Conservation (phyloP, 64 coral and sea anemone species). For the Porites australiensis region DNA sequence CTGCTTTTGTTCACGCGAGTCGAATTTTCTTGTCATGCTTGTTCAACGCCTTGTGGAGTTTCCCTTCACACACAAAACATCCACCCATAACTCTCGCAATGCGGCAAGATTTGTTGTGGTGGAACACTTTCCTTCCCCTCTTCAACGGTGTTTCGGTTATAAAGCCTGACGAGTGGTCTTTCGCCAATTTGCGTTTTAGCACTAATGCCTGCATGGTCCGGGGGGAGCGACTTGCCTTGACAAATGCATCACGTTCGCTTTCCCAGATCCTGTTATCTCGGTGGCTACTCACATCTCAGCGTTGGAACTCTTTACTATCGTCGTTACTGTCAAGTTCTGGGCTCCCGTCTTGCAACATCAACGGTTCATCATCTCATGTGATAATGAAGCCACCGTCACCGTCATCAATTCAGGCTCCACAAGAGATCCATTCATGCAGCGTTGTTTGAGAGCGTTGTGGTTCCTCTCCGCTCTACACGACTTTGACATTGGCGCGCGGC, state of each 20-base stretch:
- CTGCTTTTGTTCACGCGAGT: background rate
- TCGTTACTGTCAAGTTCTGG: conserved; percentile 16
- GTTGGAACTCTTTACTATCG: conserved; percentile 21
- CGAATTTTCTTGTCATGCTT: conserved; percentile 28
- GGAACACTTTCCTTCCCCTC: too few species aligned
- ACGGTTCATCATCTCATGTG: background rate
- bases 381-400: background rate
- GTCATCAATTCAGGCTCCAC: conserved; percentile 19
- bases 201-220: background rate
- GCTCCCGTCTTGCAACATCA: background rate
- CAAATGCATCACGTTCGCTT: background rate
- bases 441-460: conserved; percentile 23
- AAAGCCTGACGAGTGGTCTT: too few species aligned
- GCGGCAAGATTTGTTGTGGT: background rate
- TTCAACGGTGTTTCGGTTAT: too few species aligned
- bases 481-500: background rate
- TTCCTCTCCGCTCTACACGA: background rate
- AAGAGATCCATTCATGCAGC: conserved; percentile 11
- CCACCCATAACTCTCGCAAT: background rate
- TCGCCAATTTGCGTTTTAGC: background rate
- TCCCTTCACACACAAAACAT: background rate
- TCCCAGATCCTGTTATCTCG: background rate
- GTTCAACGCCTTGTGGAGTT: background rate
- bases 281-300: conserved; percentile 19
- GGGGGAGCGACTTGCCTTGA: background rate